A percentile compares a stretch with the other conserved stretches of the same genome.
Conservation (phyloP, 2,888 invertebrate species). For the Parochlus steinenii region DNA sequence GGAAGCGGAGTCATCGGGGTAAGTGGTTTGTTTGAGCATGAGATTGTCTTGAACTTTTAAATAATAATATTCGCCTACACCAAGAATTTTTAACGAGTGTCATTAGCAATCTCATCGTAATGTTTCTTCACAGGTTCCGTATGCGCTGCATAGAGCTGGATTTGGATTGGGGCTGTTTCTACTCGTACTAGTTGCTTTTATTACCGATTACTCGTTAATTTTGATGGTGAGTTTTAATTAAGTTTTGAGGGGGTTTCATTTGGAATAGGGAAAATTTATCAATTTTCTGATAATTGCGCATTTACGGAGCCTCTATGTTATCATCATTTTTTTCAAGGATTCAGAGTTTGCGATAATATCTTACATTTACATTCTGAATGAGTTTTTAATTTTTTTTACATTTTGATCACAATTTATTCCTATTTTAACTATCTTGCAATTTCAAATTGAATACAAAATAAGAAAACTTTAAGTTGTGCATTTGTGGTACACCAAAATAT, state of each 20-base stretch:
- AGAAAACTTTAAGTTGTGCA: too few species aligned
- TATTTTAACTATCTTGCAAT: too few species aligned
- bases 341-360: too few species aligned
- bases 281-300: too few species aligned
- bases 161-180: conserved; percentile 58
- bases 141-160: conserved; percentile 62
- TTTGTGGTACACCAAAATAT: too few species aligned
- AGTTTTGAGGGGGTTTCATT: neutral
- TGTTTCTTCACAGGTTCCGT: conserved; percentile 45
- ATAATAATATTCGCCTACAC: neutral
- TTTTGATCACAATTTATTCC: too few species aligned
- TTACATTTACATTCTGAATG: too few species aligned
- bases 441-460: too few species aligned
- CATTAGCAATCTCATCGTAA: neutral
- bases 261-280: too few species aligned
- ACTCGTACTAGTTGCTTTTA: conserved; percentile 49
- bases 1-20: conserved; percentile 74
- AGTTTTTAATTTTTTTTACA: too few species aligned
- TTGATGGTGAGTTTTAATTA: conserved; percentile 42
- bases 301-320: too few species aligned
- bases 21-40: conserved; percentile 14
- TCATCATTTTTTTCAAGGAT: too few species aligned
- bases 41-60: neutral
- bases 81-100: neutral
- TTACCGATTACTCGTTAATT: conserved; percentile 69